Percentiles rank a stretch among this genome's conserved stretches.
Conservation (phyloP, 2,888 invertebrate species). For the Chymomyza procnemis region DNA sequence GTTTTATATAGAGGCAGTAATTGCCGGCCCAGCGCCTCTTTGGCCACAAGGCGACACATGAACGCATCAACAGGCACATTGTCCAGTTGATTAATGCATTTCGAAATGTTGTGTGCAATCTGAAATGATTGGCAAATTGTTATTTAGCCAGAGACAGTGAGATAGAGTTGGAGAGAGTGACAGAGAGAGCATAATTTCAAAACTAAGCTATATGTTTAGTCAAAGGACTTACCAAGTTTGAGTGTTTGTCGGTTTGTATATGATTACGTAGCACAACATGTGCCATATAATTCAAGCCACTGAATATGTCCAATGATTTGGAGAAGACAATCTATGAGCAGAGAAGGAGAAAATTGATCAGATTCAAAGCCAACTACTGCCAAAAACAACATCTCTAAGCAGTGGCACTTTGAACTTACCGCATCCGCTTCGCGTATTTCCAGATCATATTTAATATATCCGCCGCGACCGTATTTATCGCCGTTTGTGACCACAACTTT, state of each 20-base stretch:
- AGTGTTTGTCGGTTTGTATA: conserved; percentile 77
- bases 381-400: conserved; percentile 20
- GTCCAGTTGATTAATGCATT: conserved; percentile 71
- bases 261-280: conserved; percentile 78
- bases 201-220: not conserved
- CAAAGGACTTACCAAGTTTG: conserved; percentile 75
- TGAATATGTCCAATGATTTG: conserved; percentile 77
- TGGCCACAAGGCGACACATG: conserved; percentile 73
- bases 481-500: conserved; percentile 77
- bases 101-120: conserved; percentile 76
- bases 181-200: not conserved
- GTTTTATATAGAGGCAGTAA: conserved; percentile 74
- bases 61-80: conserved; percentile 70
- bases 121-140: conserved; percentile 32
- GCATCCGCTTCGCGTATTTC: conserved; percentile 78
- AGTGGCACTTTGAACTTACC: too few species aligned
- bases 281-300: conserved; percentile 75
- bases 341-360: too few species aligned
- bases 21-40: conserved; percentile 65
- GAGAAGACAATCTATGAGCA: conserved; percentile 75
- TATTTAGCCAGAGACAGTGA: not conserved
- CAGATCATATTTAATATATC: conserved; percentile 77
- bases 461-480: conserved; percentile 65
- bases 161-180: too few species aligned
- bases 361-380: too few species aligned